Evolutionary conservation across 92 coral and sea anemone species (phyloP), one percentile per base, ranked within the genome.

Genomic region (Palythoa heliodiscus): DNA sequence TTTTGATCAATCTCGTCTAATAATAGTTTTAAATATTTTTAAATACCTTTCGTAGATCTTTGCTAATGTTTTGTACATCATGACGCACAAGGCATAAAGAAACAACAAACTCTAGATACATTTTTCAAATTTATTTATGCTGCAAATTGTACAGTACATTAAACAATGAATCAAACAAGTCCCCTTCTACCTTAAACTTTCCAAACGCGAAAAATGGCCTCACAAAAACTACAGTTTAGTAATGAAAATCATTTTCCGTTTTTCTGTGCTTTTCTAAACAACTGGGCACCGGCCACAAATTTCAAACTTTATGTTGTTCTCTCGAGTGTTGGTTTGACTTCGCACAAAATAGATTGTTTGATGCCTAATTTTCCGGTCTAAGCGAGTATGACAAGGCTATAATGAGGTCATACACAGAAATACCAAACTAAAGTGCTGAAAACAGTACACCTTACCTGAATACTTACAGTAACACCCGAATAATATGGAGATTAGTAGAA

Each of bases 71-170:
- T 29, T 29, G 35, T 29, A 29, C 35, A 29, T 29, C 35, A 29
- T 0, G 35, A 29, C 35, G 35, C 1, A 29, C n/a, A 29, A 29
- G 35, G 35, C 35, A 43, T 43, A 43, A 43, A 43, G 9, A 58
- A 63, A 63, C 9, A 63, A n/a, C 69, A 19, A 63, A 19, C 6
- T 0, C 4, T 9, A 63, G 22, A 10, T n/a, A 63, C 35, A 63
- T n/a, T 63, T 63, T 63, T 63, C 25, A 7, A 63, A 63, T 63
- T 63, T 63, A 63, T 63, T 63, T 63, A 10, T 63, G 20, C 20
- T 23, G 23, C 25, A 63, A 69, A 29, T 69, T 69, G 19, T 69
- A 69, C 72, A 68, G 9, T 68, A 68, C 73, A 69, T 69, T 29
- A 29, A 69, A 69, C 39, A 25, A 22, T 3, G 29, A 58, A 22